A percentile compares a stretch with the other conserved stretches of the same genome.
Evolutionary conservation across 2,888 invertebrate species (phyloP).

Genomic region (Agapetus fuscipes): DNA sequence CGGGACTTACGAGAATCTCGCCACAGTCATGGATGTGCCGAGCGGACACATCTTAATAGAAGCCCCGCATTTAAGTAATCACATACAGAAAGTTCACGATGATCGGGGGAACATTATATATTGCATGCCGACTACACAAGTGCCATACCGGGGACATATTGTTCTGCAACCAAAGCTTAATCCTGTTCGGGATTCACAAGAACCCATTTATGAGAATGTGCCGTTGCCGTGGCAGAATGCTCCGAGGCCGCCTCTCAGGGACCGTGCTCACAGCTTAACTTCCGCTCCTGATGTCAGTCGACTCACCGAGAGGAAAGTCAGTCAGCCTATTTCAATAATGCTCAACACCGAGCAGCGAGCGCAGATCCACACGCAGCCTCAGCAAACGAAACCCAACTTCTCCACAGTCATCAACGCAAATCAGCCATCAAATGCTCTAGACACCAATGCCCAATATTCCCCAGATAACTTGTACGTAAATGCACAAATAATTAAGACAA

Average conservation of each 20-base stretch:
- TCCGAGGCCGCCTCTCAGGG: slow-evolving; percentile 27
- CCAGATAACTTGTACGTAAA: slow-evolving; percentile 38
- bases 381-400: slow-evolving; percentile 23
- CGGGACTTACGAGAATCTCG: slow-evolving; percentile 64
- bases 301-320: slow-evolving; percentile 36
- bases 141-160: slow-evolving; percentile 39
- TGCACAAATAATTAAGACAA: slow-evolving; percentile 40
- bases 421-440: slow-evolving; percentile 16
- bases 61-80: slow-evolving; percentile 47
- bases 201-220: slow-evolving; percentile 77
- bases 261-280: slow-evolving; percentile 58
- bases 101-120: slow-evolving; percentile 54
- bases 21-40: slow-evolving; percentile 45
- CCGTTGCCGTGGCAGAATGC: slow-evolving; percentile 56
- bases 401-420: slow-evolving; percentile 8
- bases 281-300: slow-evolving; percentile 56
- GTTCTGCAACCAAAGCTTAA: slow-evolving; percentile 40
- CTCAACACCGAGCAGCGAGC: slow-evolving; percentile 7
- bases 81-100: slow-evolving; percentile 52
- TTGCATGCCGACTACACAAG: slow-evolving; percentile 47
- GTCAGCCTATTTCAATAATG: slow-evolving; percentile 27
- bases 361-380: not conserved
- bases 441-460: slow-evolving; percentile 14
- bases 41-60: slow-evolving; percentile 44
- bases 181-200: slow-evolving; percentile 40